phyloP scores from a whole-genome alignment of 2,113 vertebrate genomes.

The Ivindomyrus marchei region DNA sequence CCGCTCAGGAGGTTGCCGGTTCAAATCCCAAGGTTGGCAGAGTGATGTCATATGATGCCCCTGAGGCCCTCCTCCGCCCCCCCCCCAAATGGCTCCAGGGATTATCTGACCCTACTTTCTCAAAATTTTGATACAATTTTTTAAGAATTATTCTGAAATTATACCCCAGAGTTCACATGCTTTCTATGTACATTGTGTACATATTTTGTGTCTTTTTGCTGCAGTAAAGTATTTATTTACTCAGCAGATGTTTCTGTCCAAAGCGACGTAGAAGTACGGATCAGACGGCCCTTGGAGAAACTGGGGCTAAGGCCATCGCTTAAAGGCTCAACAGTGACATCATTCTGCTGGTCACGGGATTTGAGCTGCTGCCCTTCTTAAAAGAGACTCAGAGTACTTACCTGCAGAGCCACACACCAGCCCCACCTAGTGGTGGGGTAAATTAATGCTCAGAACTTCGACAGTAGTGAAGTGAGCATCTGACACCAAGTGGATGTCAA shows the following conservation, averaged over 20 bases:
- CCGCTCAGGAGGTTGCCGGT: neutral
- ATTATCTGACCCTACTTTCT: neutral
- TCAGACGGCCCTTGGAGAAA: neutral
- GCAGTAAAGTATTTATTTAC: neutral
- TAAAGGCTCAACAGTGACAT: neutral
- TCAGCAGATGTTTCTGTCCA: neutral
- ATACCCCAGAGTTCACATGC: neutral
- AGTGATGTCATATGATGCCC: neutral
- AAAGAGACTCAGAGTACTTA: neutral
- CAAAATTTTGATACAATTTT: neutral
- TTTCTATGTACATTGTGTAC: neutral
- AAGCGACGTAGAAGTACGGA: neutral
- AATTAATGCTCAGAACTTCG: neutral
- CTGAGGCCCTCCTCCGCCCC: neutral
- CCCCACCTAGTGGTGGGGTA: neutral
- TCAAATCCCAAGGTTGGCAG: neutral
- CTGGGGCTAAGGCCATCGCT: neutral
- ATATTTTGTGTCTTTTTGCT: neutral
- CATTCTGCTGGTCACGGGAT: neutral
- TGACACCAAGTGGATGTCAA: slow-evolving; percentile 20
- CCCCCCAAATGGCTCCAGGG: neutral
- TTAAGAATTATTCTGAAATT: neutral
- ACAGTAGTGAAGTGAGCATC: neutral
- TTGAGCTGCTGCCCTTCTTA: neutral
- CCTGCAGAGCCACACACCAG: neutral